Evolutionary conservation across 2,888 invertebrate genomes (phyloP).

Genomic region (Auanema freiburgensis): DNA sequence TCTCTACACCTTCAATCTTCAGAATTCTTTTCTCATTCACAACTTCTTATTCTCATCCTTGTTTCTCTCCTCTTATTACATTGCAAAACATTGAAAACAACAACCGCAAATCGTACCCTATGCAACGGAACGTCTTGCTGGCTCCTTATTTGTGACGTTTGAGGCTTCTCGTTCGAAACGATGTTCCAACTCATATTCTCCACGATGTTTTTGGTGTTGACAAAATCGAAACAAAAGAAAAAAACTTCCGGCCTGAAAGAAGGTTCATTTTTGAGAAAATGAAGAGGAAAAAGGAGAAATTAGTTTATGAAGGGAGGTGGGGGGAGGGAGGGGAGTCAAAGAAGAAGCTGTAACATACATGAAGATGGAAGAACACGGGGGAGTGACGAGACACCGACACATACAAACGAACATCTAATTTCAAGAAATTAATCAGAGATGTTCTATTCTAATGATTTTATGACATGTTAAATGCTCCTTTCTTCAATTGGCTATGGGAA

Average conservation of each 20-base stretch:
- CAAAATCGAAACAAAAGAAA: constrained; percentile 43
- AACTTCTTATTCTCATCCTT: no score
- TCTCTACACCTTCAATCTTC: no score
- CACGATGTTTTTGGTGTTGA: constrained; percentile 40
- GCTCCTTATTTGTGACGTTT: not conserved
- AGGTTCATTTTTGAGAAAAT: constrained; percentile 2
- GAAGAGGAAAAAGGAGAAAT: constrained; percentile 10
- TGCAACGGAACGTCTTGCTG: no score
- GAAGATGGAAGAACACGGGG: constrained; percentile 6
- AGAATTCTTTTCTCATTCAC: no score
- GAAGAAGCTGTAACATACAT: constrained; percentile 22
- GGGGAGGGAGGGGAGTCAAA: constrained; percentile 16
- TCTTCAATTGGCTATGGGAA: constrained; percentile 18
- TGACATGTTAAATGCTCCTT: not conserved
- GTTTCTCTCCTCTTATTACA: no score
- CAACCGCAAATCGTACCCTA: no score
- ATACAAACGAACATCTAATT: no score
- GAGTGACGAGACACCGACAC: constrained; percentile 21
- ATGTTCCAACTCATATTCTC: constrained; percentile 43
- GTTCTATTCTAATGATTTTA: no score
- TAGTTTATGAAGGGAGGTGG: constrained; percentile 18
- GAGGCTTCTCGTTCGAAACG: constrained; percentile 28
- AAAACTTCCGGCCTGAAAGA: constrained; percentile 40
- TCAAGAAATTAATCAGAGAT: no score
- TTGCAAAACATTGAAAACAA: no score